Conservation (phyloP, 2,888 invertebrate species). For the Catocala fraxini region DNA sequence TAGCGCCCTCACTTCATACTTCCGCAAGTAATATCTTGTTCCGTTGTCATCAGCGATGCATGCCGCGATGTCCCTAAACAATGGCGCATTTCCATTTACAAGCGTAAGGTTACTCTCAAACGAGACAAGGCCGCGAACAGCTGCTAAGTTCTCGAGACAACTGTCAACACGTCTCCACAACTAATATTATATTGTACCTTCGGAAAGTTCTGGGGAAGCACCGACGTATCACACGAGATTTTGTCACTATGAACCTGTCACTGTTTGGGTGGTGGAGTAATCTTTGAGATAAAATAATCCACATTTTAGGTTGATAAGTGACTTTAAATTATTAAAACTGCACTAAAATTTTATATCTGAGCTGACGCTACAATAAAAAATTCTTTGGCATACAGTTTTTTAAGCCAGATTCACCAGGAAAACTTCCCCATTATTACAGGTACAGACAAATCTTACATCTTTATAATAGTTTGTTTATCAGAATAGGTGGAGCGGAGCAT, state of each 20-base stretch:
- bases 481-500: constrained; percentile 44
- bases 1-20: not conserved
- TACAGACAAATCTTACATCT: not conserved
- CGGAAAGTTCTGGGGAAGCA: not conserved
- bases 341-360: too few relatives aligned
- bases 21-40: constrained; percentile 5
- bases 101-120: constrained; percentile 34
- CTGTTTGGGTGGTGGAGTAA: too few relatives aligned
- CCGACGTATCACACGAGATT: not conserved
- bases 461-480: constrained; percentile 18
- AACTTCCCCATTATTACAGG: not conserved
- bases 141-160: not conserved
- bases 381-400: too few relatives aligned
- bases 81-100: constrained; percentile 43
- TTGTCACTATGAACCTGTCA: too few relatives aligned
- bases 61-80: constrained; percentile 32
- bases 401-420: too few relatives aligned
- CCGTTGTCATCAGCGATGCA: constrained; percentile 39
- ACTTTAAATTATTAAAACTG: too few relatives aligned
- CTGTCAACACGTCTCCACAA: not conserved
- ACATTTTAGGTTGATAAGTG: too few relatives aligned
- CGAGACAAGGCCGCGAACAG: constrained; percentile 42
- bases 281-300: too few relatives aligned
- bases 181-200: not conserved
- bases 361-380: too few relatives aligned